Percentiles rank a stretch among this genome's conserved stretches.
Evolutionary conservation across 1,140 invertebrate genomes (phyloP).

Genomic region (Euura lappo): DNA sequence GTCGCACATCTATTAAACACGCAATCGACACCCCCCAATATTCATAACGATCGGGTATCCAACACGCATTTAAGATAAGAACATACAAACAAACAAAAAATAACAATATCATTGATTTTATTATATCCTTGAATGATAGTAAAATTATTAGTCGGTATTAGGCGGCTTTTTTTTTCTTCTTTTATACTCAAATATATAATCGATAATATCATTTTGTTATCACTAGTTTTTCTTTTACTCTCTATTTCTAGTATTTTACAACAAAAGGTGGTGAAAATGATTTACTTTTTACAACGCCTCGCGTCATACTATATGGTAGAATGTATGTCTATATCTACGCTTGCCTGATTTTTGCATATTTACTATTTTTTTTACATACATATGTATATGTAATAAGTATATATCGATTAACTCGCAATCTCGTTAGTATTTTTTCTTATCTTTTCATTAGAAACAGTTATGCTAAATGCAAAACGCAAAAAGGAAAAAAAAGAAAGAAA

Average conservation of each 20-base stretch:
- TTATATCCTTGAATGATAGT: background rate
- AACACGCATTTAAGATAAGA: background rate
- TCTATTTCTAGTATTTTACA: too few relatives aligned
- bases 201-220: too few relatives aligned
- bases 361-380: background rate
- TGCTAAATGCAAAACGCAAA: too few relatives aligned
- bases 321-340: background rate
- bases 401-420: background rate
- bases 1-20: slow-evolving; percentile 2
- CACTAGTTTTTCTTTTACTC: too few relatives aligned
- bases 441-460: background rate
- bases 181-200: too few relatives aligned
- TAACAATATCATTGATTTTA: too few relatives aligned
- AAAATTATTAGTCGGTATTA: background rate
- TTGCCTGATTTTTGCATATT: background rate
- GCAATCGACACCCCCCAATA: background rate
- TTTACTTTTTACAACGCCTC: too few relatives aligned
- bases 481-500: too few relatives aligned
- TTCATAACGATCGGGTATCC: background rate
- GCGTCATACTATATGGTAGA: too few relatives aligned
- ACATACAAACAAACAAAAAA: too few relatives aligned
- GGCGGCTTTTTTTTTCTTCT: background rate
- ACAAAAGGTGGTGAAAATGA: too few relatives aligned
- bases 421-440: background rate
- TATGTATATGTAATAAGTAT: background rate